Evolutionary conservation across 2,113 vertebrate genomes (phyloP), one percentile per base, ranked within the genome.

Genomic region (Ciconia maguari): DNA sequence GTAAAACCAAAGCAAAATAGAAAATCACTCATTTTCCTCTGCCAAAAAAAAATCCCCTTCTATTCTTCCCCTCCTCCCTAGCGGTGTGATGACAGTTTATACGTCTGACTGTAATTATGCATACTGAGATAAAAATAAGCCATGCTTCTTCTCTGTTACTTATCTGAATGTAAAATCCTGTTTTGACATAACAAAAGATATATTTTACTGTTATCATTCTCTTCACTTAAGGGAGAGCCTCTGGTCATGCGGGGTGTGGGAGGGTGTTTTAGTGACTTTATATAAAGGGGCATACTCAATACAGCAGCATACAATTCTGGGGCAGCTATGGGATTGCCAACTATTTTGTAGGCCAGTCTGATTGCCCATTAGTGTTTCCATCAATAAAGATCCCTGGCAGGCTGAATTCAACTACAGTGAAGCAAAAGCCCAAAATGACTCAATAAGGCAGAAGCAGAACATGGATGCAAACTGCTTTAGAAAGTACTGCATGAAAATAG

Each of bases 81-180:
- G 69, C 11, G 82, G 27, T 32, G 48, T 64, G 70, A 61, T 85
- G 74, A 72, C 70, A 91, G 57, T 87, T 90, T 79, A 51, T 71
- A 49, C 0, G 1, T 87, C 81, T 87, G 65, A 72, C 52, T 85
- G 25, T 79, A 91, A 82, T 94, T 78, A 64, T 69, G 9, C 57
- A 82, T n/a, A 84, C 66, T 61, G 74, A 91, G 78, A 90, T 69
- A 95, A 94, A 95, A 96, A 93, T 82, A 93, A 94, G 27, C 44
- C 36, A 71, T n/a, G 21, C n/a, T 75, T 46, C 58, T 89, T 89
- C 29, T 89, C 71, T 79, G 65, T 71, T 87, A 68, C 87, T 94
- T 89, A 91, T 93, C 72, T 84, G 55, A 52, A 16, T 52, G 41
- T 65, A 79, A 91, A 95, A 82, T 79, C 38, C 77, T 69, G 49